Evolutionary conservation across 2,797 vertebrate species (phyloP), one percentile per base, ranked within the genome.

Genomic region (Eremophila alpestris): DNA sequence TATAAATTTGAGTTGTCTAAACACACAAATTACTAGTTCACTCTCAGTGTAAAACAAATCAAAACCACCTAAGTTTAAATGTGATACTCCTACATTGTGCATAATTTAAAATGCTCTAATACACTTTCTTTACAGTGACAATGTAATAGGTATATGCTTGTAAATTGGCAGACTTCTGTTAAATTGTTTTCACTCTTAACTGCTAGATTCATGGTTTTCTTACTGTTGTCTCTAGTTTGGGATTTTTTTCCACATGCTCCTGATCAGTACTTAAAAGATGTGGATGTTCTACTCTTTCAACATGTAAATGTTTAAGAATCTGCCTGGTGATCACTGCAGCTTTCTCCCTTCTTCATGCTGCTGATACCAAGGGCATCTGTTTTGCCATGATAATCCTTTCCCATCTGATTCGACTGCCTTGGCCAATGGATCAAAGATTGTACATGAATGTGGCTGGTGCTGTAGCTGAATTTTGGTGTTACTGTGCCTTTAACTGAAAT

Each of bases 171-270:
- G 41, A 30, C 9, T 59, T 59, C 32, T 67, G 7, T 83, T 78
- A 52, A 29, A 48, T 23, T 34, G 20, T 24, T 91, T 89, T 79
- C 11, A 8, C 16, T 78, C 15, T 58, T 22, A 46, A 49, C 26
- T 29, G 48, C 24, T 62, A 12, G 36, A 19, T 40, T 85, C 3
- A 6, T 20, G 26, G 29, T 59, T 87, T 70, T 87, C 34, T 67
- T 46, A 17, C 5, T 43, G 20, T n/a, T 5, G 5, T 64, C 10
- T 83, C 7, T 43, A 45, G 7, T 81, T 83, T 5, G 16, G 15
- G 1, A 0, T 6, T 29, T 48, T n/a, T 32, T 17, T 40, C 14
- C 0, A 0, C 2, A 0, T 67, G 11, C 69, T 94, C 43, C 15
- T 30, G 18, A 45, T 69, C 29, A 40, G 49, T 45, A 30, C 46